Evolutionary conservation across 2,888 invertebrate species (phyloP), one percentile per base, ranked within the genome.

Genomic region (Norana najaformis): DNA sequence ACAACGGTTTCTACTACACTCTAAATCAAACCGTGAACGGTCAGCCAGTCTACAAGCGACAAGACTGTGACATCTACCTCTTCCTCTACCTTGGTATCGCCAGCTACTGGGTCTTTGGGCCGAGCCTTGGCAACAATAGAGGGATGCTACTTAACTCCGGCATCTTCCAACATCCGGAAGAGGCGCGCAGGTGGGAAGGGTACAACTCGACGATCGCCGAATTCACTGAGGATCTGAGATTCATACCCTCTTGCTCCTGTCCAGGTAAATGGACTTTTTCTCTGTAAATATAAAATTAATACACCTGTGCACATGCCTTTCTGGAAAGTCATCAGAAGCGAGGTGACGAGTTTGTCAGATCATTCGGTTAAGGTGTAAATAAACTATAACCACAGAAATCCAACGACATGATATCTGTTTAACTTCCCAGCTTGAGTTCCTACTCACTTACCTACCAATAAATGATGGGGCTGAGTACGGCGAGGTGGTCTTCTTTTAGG

Each of bases 51-150:
- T 89, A 69, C 89, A 47, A 69, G 34, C 34, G 89, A 5, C 30
- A 18, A 5, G 89, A 89, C 69, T 89, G 89, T 23, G 53, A 89
- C 16, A 53, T 89, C 36, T 89, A 89, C 30, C 47, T 89, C n/a
- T 89, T 53, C 36, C 35, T 36, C 35, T 89, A 89, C 37, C 18
- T 41, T 14, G 69, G 34, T 23, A 34, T 30, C 34, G 69, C 53
- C 30, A 36, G 36, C 41, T 82, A 53, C 37, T 88, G 90, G 90
- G 69, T 90, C 53, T 38, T 88, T 16, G 88, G 88, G 38, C 88
- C 88, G 30, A 53, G 47, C 41, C 38, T 88, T 37, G 88, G 88
- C 20, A 41, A 35, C 37, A 90, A 36, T 38, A 69, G 47, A 47
- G 90, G 88, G 30, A 36, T 47, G 41, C 30, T 90, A 36, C 4